Evolutionary conservation across 2,888 invertebrate species (phyloP).

Genomic region (Drosophila flavopinicola): DNA sequence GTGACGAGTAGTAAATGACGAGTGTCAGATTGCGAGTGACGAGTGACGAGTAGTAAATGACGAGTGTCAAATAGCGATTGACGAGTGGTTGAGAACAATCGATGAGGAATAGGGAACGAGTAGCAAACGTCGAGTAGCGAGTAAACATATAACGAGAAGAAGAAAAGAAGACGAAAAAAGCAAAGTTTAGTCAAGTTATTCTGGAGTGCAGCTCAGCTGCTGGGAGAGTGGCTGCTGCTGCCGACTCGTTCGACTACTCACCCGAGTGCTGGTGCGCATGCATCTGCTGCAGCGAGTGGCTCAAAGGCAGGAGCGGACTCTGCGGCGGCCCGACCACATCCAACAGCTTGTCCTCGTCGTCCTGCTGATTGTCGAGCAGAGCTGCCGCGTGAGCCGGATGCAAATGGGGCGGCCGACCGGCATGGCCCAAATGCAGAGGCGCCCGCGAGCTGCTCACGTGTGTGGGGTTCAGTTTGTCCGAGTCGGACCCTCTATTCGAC

Average conservation of each 20-base stretch:
- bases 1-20: neutral
- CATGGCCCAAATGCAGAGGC: conserved; percentile 83
- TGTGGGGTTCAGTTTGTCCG: conserved; percentile 86
- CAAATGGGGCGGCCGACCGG: conserved; percentile 82
- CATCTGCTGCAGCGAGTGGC: conserved; percentile 85
- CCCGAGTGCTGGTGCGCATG: conserved; percentile 85
- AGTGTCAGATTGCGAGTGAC: neutral
- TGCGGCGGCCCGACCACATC: conserved; percentile 95
- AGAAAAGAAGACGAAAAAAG: neutral
- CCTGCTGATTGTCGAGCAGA: conserved; percentile 85
- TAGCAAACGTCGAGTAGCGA: neutral
- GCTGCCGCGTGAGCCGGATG: conserved; percentile 79
- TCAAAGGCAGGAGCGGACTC: conserved; percentile 89
- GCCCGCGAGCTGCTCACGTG: conserved; percentile 85
- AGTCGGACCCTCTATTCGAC: conserved; percentile 85
- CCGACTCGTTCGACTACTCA: conserved; percentile 64
- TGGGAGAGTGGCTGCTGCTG: neutral
- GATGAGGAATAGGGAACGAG: neutral
- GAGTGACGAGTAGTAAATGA: neutral
- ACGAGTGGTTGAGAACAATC: too few species aligned
- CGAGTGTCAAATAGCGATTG: neutral
- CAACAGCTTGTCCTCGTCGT: conserved; percentile 93
- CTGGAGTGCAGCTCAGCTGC: neutral
- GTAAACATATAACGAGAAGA: conserved; percentile 18
- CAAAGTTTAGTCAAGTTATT: conserved; percentile 5